phyloP scores from a whole-genome alignment of 2,113 vertebrate species.

The Triplophysa rosa region DNA sequence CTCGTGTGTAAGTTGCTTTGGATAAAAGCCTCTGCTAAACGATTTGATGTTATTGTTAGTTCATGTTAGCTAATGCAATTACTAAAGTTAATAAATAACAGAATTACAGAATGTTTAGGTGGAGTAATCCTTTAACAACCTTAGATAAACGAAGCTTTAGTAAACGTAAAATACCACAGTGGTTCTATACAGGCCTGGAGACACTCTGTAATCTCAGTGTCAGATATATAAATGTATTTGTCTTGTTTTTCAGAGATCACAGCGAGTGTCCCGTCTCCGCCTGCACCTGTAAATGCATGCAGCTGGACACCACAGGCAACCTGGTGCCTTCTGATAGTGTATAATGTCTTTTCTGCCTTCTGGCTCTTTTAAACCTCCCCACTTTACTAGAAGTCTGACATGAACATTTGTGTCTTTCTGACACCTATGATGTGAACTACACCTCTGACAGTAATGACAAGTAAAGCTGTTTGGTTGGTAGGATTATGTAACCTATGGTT shows the following conservation, averaged over 20 bases:
- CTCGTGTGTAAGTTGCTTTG: no score
- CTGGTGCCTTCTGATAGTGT: constrained; percentile 89
- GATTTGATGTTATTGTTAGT: no score
- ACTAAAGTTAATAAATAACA: no score
- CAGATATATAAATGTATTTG: neutral
- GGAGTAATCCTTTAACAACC: no score
- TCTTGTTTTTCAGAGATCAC: constrained; percentile 83
- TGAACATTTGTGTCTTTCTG: constrained; percentile 1
- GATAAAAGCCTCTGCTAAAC: no score
- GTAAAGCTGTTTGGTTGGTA: constrained; percentile 14
- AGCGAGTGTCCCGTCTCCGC: constrained; percentile 95
- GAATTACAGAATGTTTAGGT: no score
- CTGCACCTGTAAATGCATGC: constrained; percentile 98
- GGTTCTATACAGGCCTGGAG: neutral
- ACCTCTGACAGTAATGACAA: constrained; percentile 7
- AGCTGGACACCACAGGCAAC: constrained; percentile 97
- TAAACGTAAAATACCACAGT: no score
- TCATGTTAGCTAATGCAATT: no score
- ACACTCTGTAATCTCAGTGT: neutral
- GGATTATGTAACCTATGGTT: constrained; percentile 25
- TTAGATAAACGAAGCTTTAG: no score
- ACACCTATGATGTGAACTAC: neutral
- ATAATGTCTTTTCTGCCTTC: constrained; percentile 43
- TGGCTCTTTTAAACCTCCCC: neutral
- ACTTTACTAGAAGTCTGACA: constrained; percentile 6